phyloP scores from a whole-genome alignment of 2,113 vertebrate species.

The Serinus canaria region DNA sequence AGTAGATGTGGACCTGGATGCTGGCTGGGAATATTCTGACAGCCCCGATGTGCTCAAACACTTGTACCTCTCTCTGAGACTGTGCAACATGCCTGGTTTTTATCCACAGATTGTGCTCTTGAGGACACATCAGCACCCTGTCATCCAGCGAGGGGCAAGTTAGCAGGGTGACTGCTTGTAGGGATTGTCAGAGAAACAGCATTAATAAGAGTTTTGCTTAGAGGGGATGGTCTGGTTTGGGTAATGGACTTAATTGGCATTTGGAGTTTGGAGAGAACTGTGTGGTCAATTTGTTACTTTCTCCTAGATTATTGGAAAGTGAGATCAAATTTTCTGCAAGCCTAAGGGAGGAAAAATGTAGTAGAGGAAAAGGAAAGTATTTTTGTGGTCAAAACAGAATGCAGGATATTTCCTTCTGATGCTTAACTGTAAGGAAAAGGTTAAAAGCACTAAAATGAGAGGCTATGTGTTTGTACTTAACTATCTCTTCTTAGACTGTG shows the following conservation, averaged over 20 bases:
- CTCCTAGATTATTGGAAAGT: conserved; percentile 17
- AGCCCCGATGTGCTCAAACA: neutral
- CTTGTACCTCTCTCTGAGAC: neutral
- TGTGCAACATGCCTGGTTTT: neutral
- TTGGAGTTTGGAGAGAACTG: neutral
- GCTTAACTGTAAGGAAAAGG: neutral
- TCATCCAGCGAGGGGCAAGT: neutral
- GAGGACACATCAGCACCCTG: neutral
- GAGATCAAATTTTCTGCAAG: conserved; percentile 41
- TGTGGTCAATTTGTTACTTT: neutral
- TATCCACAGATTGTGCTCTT: neutral
- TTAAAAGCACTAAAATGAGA: neutral
- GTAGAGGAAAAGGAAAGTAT: neutral
- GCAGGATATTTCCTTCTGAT: neutral
- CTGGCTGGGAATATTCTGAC: neutral
- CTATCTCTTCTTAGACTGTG: neutral
- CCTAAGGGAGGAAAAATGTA: neutral
- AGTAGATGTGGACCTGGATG: neutral
- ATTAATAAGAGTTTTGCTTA: neutral
- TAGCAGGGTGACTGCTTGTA: neutral
- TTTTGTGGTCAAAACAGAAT: conserved; percentile 26
- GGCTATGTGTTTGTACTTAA: neutral
- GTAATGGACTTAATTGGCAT: neutral
- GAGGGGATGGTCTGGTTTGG: neutral
- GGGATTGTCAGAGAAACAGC: neutral